phyloP scores from a whole-genome alignment of 2,888 invertebrate genomes.

The Lordiphosa fenestrarum region DNA sequence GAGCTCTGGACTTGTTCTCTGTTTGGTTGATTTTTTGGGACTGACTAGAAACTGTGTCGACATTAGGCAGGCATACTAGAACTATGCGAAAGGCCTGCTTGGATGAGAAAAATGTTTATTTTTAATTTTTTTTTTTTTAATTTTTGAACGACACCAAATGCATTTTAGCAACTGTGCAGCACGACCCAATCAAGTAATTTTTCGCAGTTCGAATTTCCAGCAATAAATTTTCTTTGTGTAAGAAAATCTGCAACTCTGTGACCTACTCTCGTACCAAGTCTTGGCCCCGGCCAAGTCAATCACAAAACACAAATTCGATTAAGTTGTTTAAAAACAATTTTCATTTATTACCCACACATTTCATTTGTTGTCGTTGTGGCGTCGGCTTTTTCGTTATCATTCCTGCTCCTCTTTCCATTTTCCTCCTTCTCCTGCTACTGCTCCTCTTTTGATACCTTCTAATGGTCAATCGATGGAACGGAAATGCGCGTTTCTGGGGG shows the following conservation, averaged over 20 bases:
- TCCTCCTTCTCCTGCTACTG: neutral
- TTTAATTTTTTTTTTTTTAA: no score
- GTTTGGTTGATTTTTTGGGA: no score
- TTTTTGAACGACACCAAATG: no score
- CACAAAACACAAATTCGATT: constrained; percentile 71
- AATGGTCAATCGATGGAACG: constrained; percentile 37
- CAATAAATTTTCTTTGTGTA: no score
- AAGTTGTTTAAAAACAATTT: constrained; percentile 74
- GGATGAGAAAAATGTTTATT: no score
- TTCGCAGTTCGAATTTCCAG: no score
- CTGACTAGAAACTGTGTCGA: no score
- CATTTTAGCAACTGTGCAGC: no score
- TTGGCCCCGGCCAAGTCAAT: constrained; percentile 43
- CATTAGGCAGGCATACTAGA: no score
- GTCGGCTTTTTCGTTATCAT: constrained; percentile 25
- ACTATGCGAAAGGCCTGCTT: no score
- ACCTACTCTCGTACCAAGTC: constrained; percentile 20
- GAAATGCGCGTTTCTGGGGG: constrained; percentile 41
- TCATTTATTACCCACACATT: constrained; percentile 61
- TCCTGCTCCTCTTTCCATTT: neutral
- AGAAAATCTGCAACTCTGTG: neutral
- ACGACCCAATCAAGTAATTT: no score
- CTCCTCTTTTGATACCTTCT: constrained; percentile 14
- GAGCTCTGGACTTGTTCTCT: no score
- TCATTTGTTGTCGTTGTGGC: constrained; percentile 51